Evolutionary conservation across 1,140 invertebrate genomes (phyloP).

Genomic region (Limonius californicus): DNA sequence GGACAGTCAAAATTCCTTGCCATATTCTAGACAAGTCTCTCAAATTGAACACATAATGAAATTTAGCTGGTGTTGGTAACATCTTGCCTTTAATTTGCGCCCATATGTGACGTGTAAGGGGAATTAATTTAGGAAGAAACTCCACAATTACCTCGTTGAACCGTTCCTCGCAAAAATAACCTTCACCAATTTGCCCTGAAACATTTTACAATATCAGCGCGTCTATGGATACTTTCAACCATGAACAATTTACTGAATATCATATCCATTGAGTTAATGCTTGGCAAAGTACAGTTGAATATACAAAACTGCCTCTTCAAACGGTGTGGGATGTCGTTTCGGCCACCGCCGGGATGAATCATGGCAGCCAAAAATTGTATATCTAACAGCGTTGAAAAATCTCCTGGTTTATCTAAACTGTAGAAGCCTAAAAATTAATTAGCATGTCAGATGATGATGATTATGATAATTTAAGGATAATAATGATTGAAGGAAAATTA

Average conservation of each 20-base stretch:
- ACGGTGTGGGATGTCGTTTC: conserved; percentile 84
- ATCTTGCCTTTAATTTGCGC: conserved; percentile 82
- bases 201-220: conserved; percentile 2
- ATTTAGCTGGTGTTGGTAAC: conserved; percentile 86
- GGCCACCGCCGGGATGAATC: conserved; percentile 90
- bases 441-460: not conserved
- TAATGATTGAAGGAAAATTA: no score
- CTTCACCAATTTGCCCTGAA: conserved; percentile 63
- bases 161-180: conserved; percentile 67
- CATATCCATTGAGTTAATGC: conserved; percentile 80
- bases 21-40: conserved; percentile 84
- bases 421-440: conserved; percentile 42
- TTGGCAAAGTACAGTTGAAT: conserved; percentile 85
- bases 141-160: conserved; percentile 68
- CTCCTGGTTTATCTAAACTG: conserved; percentile 55
- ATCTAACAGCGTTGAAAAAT: conserved; percentile 76
- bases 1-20: conserved; percentile 75
- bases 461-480: not conserved
- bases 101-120: conserved; percentile 77
- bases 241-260: conserved; percentile 66
- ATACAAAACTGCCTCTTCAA: conserved; percentile 84
- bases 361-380: conserved; percentile 80
- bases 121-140: conserved; percentile 67
- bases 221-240: not conserved
- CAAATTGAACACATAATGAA: conserved; percentile 89